Base-by-base conservation (phyloP, 2,888 invertebrate genomes). In the Pristionchus arcanus region DNA sequence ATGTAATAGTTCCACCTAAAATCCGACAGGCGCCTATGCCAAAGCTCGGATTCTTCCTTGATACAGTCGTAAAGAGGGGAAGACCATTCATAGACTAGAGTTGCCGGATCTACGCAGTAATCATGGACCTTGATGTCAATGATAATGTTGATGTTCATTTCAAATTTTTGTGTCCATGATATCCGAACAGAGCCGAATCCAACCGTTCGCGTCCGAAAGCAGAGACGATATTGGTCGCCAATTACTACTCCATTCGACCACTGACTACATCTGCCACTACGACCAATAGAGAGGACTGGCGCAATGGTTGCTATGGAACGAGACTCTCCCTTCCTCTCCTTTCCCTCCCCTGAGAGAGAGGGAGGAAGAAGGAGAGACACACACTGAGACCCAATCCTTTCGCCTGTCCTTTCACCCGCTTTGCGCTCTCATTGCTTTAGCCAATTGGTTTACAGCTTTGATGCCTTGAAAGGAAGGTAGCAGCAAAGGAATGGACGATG, bases 401-500 rank as follows among this genome's bases (percentile, higher is more conserved):
- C 53, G 21, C 84, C 16, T 85, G 34, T 85, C 84, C 34, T 34
- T 85, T 59, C 21, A 59, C 55, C 59, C 55, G 21, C 25, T 63
- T 59, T 55, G 55, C 16, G 25, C 28, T 19, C 84, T 53, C 55
- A 3, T 37, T 21, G n/a, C 28, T 81, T 25, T 34, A 31, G 9
- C 53, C 42, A 9, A 49, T 49, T 49, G 42, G 42, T 49, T 81
- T 83, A 11, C 19, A 59, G 55, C 13, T 42, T 28, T 49, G n/a
- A 81, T 81, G 49, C 37, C 31, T 77, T 25, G 81, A 85, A 59
- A 59, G n/a, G 81, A 49, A 21, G 55, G n/a, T n/a, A n/a, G n/a
- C n/a, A n/a, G n/a, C n/a, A n/a, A 25, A 59, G 34, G 21, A 59
- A 87, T 87, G 87, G 87, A 88, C 74, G 87, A 88, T 21, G 87